Evolutionary conservation across 2,888 invertebrate species (phyloP), one percentile per base, ranked within the genome.

Genomic region (Gasteruption jaculator): DNA sequence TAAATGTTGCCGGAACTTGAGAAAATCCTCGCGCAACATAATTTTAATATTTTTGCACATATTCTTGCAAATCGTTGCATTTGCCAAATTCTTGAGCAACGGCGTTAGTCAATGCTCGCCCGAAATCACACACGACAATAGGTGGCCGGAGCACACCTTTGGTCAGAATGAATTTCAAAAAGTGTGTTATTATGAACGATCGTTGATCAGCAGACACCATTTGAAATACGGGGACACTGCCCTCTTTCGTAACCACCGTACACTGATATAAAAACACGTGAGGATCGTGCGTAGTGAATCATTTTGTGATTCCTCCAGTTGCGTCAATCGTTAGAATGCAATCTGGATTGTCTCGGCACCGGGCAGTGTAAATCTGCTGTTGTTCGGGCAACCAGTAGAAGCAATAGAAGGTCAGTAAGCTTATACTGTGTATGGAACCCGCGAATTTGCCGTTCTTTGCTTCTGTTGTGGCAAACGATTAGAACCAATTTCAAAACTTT

Each of bases 21-120:
- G 3, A 6, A n/a, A 15, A 16, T 24, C 4, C 12, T 14, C 7
- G 6, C 15, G 33, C 30, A 31, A 41, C 33, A 24, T 11, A 18
- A 32, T 44, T 15, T 19, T 47, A 50, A 24, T 48, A 53, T 45
- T 22, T 49, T 26, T 54, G 33, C 16, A 49, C 34, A 11, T 53
- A 53, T 3, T 48, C 30, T 3, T 4, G n/a, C 19, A 48, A 41
- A 38, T 39, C 27, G 11, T 4, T 32, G 32, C 47, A 52, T 8
- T 26, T 50, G 2, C 40, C 47, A 8, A 53, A 50, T n/a, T 37
- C 26, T 44, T 49, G 36, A 1, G 52, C 40, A 2, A 44, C 44
- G 12, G 50, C 48, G 21, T 38, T 48, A 3, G 46, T 2, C 7
- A 48, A 22, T 4, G 50, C 44, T 4, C 31, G 10, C 14, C 31